A percentile compares a stretch with the other conserved stretches of the same genome.
These are phyloP conservation scores for Synanthedon myopaeformis DNA, from an alignment of 2,888 invertebrate species.

Conservation along the genomic window DNA sequence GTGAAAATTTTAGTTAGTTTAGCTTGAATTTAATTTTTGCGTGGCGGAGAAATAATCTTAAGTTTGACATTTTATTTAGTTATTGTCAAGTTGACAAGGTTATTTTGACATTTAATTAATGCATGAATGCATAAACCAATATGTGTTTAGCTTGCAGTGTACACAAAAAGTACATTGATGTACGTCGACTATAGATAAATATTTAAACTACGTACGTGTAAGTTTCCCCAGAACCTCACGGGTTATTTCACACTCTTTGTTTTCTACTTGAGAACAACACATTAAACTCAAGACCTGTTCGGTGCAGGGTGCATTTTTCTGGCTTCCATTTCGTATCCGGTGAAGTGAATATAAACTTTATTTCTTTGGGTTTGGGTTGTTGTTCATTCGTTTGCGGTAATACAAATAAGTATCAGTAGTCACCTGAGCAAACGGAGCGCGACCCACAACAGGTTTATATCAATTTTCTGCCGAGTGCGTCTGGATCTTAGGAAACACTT, in stretches of 20 bases:
- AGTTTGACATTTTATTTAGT: no score
- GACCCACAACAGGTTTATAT: conserved; percentile 62
- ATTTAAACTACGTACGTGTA: conserved; percentile 2
- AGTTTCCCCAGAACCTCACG: conserved; percentile 1
- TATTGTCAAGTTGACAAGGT: no score
- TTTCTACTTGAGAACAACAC: conserved; percentile 43
- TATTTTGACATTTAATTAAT: no score
- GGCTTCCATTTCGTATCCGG: conserved; percentile 32
- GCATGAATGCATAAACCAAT: no score
- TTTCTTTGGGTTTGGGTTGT: conserved; percentile 14
- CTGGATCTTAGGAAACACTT: conserved; percentile 58
- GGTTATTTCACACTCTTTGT: conserved; percentile 39
- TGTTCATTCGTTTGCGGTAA: conserved; percentile 18
- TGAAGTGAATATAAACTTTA: conserved; percentile 22
- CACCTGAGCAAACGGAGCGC: conserved; percentile 52
- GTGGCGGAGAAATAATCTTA: no score
- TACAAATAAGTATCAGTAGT: conserved; percentile 50
- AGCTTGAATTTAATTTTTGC: no score
- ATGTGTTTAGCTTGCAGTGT: no score
- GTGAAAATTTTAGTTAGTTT: no score
- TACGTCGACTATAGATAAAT: conserved; percentile 1
- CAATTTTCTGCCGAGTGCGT: conserved; percentile 65
- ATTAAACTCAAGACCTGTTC: conserved; percentile 40
- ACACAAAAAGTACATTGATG: background rate
- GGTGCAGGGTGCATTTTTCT: conserved; percentile 45